These are phyloP conservation scores for Drosophila gunungcola DNA, from an alignment of 1,140 invertebrate genomes.

Conservation along the genomic window DNA sequence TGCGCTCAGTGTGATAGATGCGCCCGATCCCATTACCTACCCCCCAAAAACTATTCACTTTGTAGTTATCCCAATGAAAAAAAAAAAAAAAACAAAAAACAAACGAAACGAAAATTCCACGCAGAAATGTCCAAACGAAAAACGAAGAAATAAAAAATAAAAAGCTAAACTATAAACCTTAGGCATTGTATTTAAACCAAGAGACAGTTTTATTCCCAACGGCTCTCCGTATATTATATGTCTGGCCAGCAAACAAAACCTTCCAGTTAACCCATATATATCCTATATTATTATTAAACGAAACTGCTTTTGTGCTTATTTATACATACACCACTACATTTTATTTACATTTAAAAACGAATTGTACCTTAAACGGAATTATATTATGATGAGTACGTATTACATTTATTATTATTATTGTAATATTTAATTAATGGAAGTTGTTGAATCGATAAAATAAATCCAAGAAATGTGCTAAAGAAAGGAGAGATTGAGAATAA, in stretches of 20 bases:
- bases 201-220: constrained; percentile 36
- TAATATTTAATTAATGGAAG: constrained; percentile 64
- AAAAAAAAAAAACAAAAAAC: no score
- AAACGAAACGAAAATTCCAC: constrained; percentile 41
- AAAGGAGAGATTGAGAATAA: background rate
- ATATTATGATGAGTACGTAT: constrained; percentile 63
- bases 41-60: constrained; percentile 10
- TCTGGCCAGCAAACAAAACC: constrained; percentile 17
- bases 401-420: constrained; percentile 64
- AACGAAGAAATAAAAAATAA: constrained; percentile 33
- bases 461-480: constrained; percentile 66
- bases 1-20: constrained; percentile 51
- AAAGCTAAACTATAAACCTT: constrained; percentile 14
- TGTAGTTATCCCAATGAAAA: constrained; percentile 13
- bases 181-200: constrained; percentile 36
- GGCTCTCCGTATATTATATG: constrained; percentile 3
- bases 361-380: constrained; percentile 76
- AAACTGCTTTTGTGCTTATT: constrained; percentile 61
- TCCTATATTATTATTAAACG: constrained; percentile 32
- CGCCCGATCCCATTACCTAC: constrained; percentile 8
- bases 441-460: constrained; percentile 72
- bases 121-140: constrained; percentile 44
- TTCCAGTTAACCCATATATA: constrained; percentile 46
- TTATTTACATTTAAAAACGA: constrained; percentile 67
- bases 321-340: constrained; percentile 53